phyloP scores from a whole-genome alignment of 2,888 invertebrate species.

The Colletes collaris region DNA sequence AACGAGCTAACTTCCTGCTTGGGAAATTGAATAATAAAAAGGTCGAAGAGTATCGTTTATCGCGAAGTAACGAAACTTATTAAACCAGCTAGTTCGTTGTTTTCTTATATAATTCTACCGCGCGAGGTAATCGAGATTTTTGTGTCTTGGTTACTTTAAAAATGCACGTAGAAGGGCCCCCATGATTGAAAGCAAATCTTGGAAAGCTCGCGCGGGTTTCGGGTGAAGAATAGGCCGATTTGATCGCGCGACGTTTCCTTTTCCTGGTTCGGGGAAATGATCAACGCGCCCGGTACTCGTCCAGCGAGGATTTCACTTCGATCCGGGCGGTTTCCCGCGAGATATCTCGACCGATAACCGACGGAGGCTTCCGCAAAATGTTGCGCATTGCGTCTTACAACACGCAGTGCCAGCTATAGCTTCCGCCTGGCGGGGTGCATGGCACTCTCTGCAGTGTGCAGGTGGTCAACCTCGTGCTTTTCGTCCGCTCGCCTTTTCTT shows the following conservation, averaged over 20 bases:
- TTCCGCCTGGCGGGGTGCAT: conserved; percentile 45
- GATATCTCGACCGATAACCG: conserved; percentile 53
- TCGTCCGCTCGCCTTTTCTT: conserved; percentile 7
- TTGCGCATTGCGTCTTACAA: conserved; percentile 81
- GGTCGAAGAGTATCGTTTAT: no score
- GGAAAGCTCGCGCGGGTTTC: not conserved
- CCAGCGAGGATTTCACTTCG: conserved; percentile 41
- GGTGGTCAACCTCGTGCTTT: conserved; percentile 70
- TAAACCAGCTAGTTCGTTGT: no score
- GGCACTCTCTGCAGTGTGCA: conserved; percentile 69
- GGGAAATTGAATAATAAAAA: no score
- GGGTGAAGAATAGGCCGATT: not conserved
- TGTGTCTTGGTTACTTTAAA: not conserved
- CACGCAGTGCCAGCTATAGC: conserved; percentile 66
- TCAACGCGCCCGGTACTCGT: not conserved
- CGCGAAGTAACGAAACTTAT: no score
- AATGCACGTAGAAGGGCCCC: no score
- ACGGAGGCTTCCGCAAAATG: conserved; percentile 75
- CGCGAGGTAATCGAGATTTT: no score
- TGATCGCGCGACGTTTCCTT: conserved; percentile 4
- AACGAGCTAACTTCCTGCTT: not conserved
- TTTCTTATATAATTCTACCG: no score
- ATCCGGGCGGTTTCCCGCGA: conserved; percentile 50
- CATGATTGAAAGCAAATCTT: not conserved
- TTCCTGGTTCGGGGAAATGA: not conserved